phyloP scores from a whole-genome alignment of 2,888 invertebrate species.

The Lochmaea crataegi region DNA sequence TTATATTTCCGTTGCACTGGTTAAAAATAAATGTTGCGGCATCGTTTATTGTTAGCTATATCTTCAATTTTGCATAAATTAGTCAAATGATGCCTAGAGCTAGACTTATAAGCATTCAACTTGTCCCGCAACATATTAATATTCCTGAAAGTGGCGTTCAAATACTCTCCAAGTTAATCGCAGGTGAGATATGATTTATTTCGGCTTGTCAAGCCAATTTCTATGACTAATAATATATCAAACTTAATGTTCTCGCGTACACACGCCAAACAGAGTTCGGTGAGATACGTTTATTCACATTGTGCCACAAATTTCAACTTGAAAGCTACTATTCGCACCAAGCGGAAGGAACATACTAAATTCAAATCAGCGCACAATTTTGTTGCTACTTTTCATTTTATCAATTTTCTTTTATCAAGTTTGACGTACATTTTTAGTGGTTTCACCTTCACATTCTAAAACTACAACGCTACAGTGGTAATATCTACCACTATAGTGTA shows the following conservation, averaged over 20 bases:
- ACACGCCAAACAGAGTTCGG: conserved; percentile 12
- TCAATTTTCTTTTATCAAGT: no score
- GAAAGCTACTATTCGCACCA: neutral
- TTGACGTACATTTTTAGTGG: no score
- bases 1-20: neutral
- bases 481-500: no score
- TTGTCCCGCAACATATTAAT: conserved; percentile 54
- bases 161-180: conserved; percentile 61
- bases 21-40: neutral
- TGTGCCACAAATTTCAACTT: neutral
- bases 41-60: neutral
- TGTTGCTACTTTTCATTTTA: no score
- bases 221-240: conserved; percentile 60
- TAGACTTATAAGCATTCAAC: conserved; percentile 8
- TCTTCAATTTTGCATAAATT: conserved; percentile 16
- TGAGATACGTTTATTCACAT: conserved; percentile 7
- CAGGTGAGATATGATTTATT: conserved; percentile 62
- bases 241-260: conserved; percentile 35
- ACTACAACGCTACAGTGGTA: no score
- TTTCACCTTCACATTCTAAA: no score
- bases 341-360: no score
- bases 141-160: conserved; percentile 62
- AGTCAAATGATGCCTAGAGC: conserved; percentile 10
- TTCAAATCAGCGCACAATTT: no score
- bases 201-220: conserved; percentile 55